phyloP scores from a whole-genome alignment of 2,113 vertebrate species.

The Phyllopteryx taeniolatus region DNA sequence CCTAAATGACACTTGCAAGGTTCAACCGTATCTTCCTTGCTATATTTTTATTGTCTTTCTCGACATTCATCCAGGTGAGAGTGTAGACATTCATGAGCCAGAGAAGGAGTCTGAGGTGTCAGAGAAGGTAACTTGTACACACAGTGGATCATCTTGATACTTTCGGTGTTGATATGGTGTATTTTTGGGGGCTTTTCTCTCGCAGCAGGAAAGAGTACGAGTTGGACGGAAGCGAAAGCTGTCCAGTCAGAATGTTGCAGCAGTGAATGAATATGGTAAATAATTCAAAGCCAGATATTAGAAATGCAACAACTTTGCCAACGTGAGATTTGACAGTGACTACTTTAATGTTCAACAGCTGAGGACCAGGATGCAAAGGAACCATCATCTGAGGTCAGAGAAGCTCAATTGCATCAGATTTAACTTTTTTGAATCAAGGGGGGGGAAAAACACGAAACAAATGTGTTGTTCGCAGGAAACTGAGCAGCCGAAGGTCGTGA shows the following conservation, averaged over 20 bases:
- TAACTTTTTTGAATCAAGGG: background rate
- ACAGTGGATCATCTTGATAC: background rate
- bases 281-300: background rate
- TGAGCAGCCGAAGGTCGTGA: slow-evolving; percentile 36
- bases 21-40: too few species aligned
- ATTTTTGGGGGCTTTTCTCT: background rate
- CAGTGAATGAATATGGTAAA: background rate
- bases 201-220: background rate
- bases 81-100: background rate
- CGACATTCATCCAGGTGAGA: background rate
- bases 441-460: background rate
- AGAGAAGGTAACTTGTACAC: background rate
- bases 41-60: background rate
- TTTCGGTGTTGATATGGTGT: background rate
- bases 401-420: background rate
- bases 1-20: background rate
- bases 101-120: background rate
- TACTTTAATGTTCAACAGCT: background rate
- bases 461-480: slow-evolving; percentile 35
- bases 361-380: slow-evolving; percentile 16
- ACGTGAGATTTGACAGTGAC: background rate
- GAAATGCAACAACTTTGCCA: background rate
- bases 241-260: background rate
- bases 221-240: background rate
- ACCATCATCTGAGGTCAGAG: slow-evolving; percentile 43